A percentile compares a stretch with the other conserved stretches of the same genome.
phyloP scores from a whole-genome alignment of 2,113 vertebrate species.

The Leptodactylus fuscus region DNA sequence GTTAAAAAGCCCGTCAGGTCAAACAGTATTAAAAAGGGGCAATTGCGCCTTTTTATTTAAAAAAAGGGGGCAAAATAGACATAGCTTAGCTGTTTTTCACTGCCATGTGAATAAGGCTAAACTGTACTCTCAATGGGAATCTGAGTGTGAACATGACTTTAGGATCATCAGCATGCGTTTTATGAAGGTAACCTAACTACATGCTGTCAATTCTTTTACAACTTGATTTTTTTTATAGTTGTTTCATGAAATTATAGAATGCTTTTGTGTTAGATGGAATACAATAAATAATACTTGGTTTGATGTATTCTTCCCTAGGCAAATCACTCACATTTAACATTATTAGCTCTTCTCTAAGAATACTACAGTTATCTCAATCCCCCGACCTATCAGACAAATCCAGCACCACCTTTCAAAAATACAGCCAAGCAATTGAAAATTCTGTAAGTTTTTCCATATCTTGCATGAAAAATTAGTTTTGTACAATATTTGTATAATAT shows the following conservation, averaged over 20 bases:
- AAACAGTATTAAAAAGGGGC: too few species aligned
- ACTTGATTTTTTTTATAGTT: too few species aligned
- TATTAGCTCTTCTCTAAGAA: neutral
- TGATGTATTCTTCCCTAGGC: neutral
- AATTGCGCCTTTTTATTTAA: too few species aligned
- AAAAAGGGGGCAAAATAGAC: too few species aligned
- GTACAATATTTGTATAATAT: neutral
- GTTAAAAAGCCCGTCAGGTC: too few species aligned
- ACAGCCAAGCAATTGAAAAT: neutral
- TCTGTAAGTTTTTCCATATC: constrained; percentile 22
- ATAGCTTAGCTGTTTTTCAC: too few species aligned
- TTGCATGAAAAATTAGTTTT: neutral
- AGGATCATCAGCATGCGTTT: too few species aligned
- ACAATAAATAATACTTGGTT: neutral
- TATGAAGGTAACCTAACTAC: too few species aligned
- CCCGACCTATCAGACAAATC: neutral
- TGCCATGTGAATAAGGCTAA: too few species aligned
- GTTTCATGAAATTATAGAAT: neutral
- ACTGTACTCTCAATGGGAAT: too few species aligned
- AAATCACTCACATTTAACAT: neutral
- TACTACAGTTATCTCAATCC: neutral
- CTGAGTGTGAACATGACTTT: too few species aligned
- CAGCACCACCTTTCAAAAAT: neutral
- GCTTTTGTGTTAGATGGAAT: neutral
- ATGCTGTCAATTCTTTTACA: too few species aligned